Percentiles rank a stretch among this genome's conserved stretches.
phyloP scores from a whole-genome alignment of 2,113 vertebrate species.

The Saccopteryx leptura region DNA sequence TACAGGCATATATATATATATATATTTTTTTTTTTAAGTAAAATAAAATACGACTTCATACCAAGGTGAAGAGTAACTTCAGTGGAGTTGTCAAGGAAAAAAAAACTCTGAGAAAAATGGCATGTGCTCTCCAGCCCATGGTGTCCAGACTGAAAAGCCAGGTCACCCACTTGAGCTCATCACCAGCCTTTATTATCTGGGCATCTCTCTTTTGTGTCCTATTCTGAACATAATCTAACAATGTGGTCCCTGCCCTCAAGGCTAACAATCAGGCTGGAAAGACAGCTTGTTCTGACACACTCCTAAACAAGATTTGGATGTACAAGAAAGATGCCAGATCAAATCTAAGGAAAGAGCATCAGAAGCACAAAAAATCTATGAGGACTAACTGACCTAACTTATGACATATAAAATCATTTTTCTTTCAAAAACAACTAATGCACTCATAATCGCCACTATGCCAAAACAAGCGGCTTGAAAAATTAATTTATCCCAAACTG shows the following conservation, averaged over 20 bases:
- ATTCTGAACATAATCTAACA: slow-evolving; percentile 60
- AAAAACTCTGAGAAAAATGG: slow-evolving; percentile 6
- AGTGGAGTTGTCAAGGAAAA: neutral
- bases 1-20: neutral
- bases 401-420: slow-evolving; percentile 77
- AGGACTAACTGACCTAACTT: slow-evolving; percentile 77
- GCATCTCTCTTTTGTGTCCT: slow-evolving; percentile 47
- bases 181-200: slow-evolving; percentile 29
- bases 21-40: slow-evolving; percentile 38
- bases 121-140: neutral
- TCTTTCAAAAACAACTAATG: slow-evolving; percentile 73
- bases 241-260: slow-evolving; percentile 46
- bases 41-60: slow-evolving; percentile 47
- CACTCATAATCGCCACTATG: slow-evolving; percentile 15
- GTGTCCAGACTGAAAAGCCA: neutral
- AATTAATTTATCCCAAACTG: slow-evolving; percentile 61
- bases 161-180: slow-evolving; percentile 20
- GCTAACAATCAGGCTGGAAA: slow-evolving; percentile 73
- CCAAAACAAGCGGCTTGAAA: slow-evolving; percentile 67
- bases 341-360: slow-evolving; percentile 70
- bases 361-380: slow-evolving; percentile 67
- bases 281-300: slow-evolving; percentile 76
- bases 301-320: slow-evolving; percentile 81
- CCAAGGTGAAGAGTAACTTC: neutral
- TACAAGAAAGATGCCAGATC: slow-evolving; percentile 70